Conservation (phyloP, 2,888 invertebrate genomes). For the Aphidius colemani region DNA sequence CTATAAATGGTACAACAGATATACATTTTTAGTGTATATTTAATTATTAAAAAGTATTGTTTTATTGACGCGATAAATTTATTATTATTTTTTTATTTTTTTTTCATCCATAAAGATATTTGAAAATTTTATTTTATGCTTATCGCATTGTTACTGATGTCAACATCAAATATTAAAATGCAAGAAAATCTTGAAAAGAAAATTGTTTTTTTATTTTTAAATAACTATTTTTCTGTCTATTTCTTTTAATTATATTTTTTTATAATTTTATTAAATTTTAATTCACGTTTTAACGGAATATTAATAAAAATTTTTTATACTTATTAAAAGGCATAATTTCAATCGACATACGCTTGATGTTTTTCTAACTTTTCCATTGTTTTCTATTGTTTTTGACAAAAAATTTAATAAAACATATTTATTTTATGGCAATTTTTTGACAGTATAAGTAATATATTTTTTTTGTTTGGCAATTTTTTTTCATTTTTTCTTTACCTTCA, state of each 20-base stretch:
- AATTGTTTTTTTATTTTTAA: slow-evolving; percentile 23
- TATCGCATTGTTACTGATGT: slow-evolving; percentile 22
- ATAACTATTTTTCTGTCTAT: too few species aligned
- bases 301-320: slow-evolving; percentile 36
- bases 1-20: slow-evolving; percentile 13
- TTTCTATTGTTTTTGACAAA: too few species aligned
- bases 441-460: too few species aligned
- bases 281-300: slow-evolving; percentile 21
- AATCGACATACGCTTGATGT: too few species aligned
- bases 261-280: too few species aligned
- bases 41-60: background rate
- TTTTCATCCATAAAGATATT: slow-evolving; percentile 15
- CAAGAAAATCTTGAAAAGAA: slow-evolving; percentile 27
- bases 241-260: too few species aligned
- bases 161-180: slow-evolving; percentile 22
- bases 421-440: too few species aligned
- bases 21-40: background rate
- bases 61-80: slow-evolving; percentile 11
- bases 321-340: slow-evolving; percentile 32
- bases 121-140: background rate
- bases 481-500: too few species aligned
- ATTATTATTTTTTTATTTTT: slow-evolving; percentile 9
- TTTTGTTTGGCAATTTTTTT: too few species aligned
- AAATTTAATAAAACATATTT: too few species aligned
- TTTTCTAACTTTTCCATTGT: too few species aligned